Evolutionary conservation across 1,140 invertebrate species (phyloP).

Genomic region (Streblospio benedicti): DNA sequence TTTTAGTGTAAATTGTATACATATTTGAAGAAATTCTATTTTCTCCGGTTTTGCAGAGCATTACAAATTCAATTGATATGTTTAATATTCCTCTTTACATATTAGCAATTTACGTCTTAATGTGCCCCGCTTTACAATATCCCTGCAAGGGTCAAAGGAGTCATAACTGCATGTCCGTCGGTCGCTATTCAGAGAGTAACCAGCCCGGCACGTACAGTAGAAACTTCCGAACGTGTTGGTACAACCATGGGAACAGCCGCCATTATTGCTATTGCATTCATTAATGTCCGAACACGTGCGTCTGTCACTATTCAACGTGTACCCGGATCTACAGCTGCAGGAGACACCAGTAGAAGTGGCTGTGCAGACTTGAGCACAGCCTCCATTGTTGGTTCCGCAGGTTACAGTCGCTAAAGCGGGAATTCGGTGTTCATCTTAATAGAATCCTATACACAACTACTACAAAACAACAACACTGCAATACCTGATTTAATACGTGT

Average conservation of each 20-base stretch:
- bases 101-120: too few species aligned
- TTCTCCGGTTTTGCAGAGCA: too few species aligned
- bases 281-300: slow-evolving; percentile 51
- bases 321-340: neutral
- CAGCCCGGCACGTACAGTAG: slow-evolving; percentile 67
- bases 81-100: too few species aligned
- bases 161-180: slow-evolving; percentile 55
- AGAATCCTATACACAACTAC: too few species aligned
- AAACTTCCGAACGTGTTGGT: slow-evolving; percentile 65
- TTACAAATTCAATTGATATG: too few species aligned
- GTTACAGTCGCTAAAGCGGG: neutral
- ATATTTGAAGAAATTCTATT: too few species aligned
- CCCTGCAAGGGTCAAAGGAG: too few species aligned
- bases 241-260: slow-evolving; percentile 57
- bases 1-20: too few species aligned
- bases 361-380: neutral
- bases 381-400: neutral
- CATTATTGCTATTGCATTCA: slow-evolving; percentile 60
- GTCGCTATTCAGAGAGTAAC: slow-evolving; percentile 53
- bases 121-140: too few species aligned
- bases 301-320: neutral
- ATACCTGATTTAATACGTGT: too few species aligned
- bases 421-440: too few species aligned
- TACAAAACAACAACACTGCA: too few species aligned
- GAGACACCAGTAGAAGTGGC: neutral